phyloP scores from a whole-genome alignment of 2,888 invertebrate genomes.

The Dichetophora obliterata region DNA sequence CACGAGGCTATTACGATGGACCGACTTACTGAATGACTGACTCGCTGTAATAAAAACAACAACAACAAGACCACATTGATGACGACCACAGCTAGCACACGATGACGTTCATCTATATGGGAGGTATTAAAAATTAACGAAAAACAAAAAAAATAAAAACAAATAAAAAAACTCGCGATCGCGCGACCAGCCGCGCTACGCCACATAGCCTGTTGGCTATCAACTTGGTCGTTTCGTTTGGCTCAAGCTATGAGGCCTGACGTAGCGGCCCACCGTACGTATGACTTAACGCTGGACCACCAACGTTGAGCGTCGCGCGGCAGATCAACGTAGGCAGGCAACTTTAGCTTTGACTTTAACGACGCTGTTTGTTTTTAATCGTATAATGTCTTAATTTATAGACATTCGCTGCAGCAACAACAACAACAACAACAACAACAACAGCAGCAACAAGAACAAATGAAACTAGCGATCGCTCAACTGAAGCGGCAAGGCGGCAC shows the following conservation, averaged over 20 bases:
- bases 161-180: slow-evolving; percentile 52
- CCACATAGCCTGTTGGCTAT: not conserved
- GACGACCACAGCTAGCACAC: slow-evolving; percentile 14
- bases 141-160: not conserved
- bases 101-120: slow-evolving; percentile 62
- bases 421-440: not conserved
- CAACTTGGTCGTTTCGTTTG: not conserved
- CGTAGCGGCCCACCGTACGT: not conserved
- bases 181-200: slow-evolving; percentile 44
- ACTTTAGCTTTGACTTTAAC: slow-evolving; percentile 48
- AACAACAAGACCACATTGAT: slow-evolving; percentile 42
- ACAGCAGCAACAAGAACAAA: not conserved
- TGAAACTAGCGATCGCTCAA: not conserved
- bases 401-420: slow-evolving; percentile 44
- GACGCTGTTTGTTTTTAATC: slow-evolving; percentile 65
- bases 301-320: slow-evolving; percentile 57
- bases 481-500: not conserved
- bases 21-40: slow-evolving; percentile 15
- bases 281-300: slow-evolving; percentile 53
- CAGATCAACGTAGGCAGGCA: slow-evolving; percentile 50
- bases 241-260: not conserved
- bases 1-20: slow-evolving; percentile 55
- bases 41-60: slow-evolving; percentile 36
- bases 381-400: slow-evolving; percentile 68
- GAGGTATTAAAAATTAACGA: slow-evolving; percentile 52